Conservation (phyloP, 1,140 invertebrate species). For the honey bee (Apis mellifera) region DNA sequence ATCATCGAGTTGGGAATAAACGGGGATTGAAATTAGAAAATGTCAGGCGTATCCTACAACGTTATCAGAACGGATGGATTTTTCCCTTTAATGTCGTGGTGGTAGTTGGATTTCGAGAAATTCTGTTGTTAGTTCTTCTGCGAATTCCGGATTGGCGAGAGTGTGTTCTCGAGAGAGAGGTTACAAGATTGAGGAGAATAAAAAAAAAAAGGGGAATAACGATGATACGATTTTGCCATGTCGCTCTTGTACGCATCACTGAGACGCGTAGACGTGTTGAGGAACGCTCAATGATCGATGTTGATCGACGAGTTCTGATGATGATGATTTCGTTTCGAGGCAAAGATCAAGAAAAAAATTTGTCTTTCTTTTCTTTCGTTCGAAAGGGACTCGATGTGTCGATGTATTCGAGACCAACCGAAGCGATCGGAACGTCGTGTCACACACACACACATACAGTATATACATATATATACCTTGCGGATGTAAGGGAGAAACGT, state of each 20-base stretch:
- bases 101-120: background rate
- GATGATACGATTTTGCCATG: background rate
- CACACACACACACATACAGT: background rate
- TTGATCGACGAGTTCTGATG: too few relatives aligned
- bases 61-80: background rate
- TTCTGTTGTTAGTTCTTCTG: conserved; percentile 9
- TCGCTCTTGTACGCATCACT: background rate
- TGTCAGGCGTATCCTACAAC: too few relatives aligned
- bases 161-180: background rate
- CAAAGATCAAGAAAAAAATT: too few relatives aligned
- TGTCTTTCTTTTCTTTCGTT: background rate
- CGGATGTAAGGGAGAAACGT: background rate
- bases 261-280: background rate
- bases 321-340: conserved; percentile 5
- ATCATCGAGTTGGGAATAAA: conserved; percentile 26
- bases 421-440: conserved; percentile 36
- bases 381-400: background rate
- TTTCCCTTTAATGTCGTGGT: background rate
- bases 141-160: conserved; percentile 2
- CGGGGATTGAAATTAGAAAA: background rate
- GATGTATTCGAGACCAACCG: conserved; percentile 23
- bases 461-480: background rate
- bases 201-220: background rate
- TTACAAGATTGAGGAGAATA: background rate
- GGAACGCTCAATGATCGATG: background rate